These are phyloP conservation scores for Antechinus stuartii DNA, from an alignment of 2,113 vertebrate genomes.

Conservation along the genomic window DNA sequence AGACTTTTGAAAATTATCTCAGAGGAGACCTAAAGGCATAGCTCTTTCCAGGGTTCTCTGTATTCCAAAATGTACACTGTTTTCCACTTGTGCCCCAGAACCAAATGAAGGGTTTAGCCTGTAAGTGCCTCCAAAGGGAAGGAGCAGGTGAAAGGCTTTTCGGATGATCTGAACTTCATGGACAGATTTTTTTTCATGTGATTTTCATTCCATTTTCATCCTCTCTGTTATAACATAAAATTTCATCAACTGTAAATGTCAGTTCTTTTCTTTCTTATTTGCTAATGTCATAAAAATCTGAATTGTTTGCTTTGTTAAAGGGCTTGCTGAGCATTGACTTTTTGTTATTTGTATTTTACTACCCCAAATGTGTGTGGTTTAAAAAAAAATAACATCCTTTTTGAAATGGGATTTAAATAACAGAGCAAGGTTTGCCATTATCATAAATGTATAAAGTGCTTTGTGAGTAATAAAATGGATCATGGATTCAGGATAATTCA, in stretches of 20 bases:
- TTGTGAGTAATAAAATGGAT: constrained; percentile 91
- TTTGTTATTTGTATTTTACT: constrained; percentile 90
- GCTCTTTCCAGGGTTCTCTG: neutral
- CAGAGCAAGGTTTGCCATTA: constrained; percentile 88
- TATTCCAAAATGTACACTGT: neutral
- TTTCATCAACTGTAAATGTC: constrained; percentile 92
- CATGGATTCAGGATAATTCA: constrained; percentile 91
- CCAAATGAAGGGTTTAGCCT: constrained; percentile 31
- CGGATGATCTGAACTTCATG: constrained; percentile 76
- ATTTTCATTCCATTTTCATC: constrained; percentile 87
- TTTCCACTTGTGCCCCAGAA: neutral
- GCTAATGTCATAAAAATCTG: constrained; percentile 89
- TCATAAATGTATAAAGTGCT: constrained; percentile 90
- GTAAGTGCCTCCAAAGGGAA: constrained; percentile 56
- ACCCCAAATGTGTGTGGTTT: constrained; percentile 84
- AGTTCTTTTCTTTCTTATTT: constrained; percentile 90
- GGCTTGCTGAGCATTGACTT: constrained; percentile 86
- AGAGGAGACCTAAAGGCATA: neutral
- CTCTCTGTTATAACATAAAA: constrained; percentile 88
- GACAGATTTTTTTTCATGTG: constrained; percentile 81
- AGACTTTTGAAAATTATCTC: neutral
- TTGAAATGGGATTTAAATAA: constrained; percentile 90
- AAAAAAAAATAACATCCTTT: constrained; percentile 84
- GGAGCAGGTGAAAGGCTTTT: constrained; percentile 68
- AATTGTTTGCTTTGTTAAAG: constrained; percentile 90